Evolutionary conservation across 2,888 invertebrate genomes (phyloP).

Genomic region (Catocala sponsa): DNA sequence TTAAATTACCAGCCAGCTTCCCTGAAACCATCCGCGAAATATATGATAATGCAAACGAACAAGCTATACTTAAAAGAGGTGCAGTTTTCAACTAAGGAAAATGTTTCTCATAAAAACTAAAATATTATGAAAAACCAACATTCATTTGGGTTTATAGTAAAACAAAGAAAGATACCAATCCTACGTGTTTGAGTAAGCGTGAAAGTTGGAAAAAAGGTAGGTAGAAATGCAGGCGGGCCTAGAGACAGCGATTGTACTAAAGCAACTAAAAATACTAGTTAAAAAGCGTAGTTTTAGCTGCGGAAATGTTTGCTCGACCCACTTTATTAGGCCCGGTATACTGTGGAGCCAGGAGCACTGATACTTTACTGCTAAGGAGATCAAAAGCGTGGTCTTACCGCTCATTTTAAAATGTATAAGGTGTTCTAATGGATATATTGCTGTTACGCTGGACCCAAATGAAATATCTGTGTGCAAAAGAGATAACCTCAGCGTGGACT

Average conservation of each 20-base stretch:
- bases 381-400: too few relatives aligned
- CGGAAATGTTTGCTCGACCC: conserved; percentile 80
- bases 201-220: conserved; percentile 56
- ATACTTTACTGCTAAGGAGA: conserved; percentile 18
- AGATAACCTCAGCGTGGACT: too few relatives aligned
- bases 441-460: too few relatives aligned
- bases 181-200: conserved; percentile 59
- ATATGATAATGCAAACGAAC: neutral
- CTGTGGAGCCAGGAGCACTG: conserved; percentile 57
- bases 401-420: too few relatives aligned
- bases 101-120: conserved; percentile 2
- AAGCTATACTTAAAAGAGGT: conserved; percentile 9
- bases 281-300: conserved; percentile 80
- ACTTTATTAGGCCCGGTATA: conserved; percentile 78
- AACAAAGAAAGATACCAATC: conserved; percentile 56
- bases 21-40: too few relatives aligned
- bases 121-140: conserved; percentile 28
- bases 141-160: conserved; percentile 41
- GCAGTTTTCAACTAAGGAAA: conserved; percentile 7
- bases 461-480: too few relatives aligned
- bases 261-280: conserved; percentile 81
- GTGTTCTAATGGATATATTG: too few relatives aligned
- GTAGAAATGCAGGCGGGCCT: conserved; percentile 48
- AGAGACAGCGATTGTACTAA: conserved; percentile 71
- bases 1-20: too few relatives aligned